These are phyloP conservation scores for Grammomys surdaster DNA, from an alignment of 2,113 vertebrate species.

Conservation along the genomic window DNA sequence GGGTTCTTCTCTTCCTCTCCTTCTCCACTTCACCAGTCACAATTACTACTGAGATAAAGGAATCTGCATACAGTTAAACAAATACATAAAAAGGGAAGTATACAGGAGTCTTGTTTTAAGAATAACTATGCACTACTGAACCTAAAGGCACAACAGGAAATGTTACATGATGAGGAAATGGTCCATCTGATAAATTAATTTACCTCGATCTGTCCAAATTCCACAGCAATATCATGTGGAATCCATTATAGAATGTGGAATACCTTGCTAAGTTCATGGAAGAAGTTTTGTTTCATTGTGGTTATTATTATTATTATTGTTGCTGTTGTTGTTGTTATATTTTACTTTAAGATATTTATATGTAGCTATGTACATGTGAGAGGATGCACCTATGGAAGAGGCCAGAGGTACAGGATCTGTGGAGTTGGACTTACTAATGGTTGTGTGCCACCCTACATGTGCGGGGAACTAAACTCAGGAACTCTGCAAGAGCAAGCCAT, in stretches of 20 bases:
- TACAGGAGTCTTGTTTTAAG: neutral
- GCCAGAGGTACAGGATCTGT: neutral
- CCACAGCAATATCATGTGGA: neutral
- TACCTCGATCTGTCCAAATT: neutral
- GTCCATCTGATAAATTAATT: conserved; percentile 51
- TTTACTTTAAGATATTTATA: neutral
- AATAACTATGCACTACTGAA: conserved; percentile 38
- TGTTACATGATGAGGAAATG: conserved; percentile 10
- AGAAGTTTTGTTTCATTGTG: neutral
- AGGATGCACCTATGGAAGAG: neutral
- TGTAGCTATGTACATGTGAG: neutral
- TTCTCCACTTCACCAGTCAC: conserved; percentile 12
- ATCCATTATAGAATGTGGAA: no score
- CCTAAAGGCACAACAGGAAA: conserved; percentile 67
- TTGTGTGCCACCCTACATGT: no score
- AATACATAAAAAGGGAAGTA: neutral
- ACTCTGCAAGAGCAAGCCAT: neutral
- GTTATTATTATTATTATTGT: neutral
- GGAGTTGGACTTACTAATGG: neutral
- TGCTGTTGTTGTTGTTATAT: neutral
- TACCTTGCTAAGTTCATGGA: conserved; percentile 35
- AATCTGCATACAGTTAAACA: neutral
- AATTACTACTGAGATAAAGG: conserved; percentile 6
- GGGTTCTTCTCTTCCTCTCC: conserved; percentile 14
- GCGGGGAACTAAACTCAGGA: no score